Base-by-base conservation (phyloP, 1,140 invertebrate genomes). In the Aphis gossypii region DNA sequence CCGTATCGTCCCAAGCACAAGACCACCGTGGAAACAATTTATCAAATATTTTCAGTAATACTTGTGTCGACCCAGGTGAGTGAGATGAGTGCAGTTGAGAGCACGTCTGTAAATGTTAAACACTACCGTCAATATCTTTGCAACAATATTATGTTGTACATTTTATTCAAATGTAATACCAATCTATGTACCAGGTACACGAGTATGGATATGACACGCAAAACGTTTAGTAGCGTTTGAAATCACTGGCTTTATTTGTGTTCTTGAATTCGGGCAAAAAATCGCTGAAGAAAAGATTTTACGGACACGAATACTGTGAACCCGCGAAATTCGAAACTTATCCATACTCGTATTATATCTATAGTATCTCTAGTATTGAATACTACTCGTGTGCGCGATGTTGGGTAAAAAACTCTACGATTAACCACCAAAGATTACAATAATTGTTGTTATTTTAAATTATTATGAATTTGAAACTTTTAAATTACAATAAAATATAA, bases 21-120 rank as follows among this genome's bases (percentile, higher is more conserved):
- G 68, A 96, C 97, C 94, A 95, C 97, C 18, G 97, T 97, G 96
- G 97, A 98, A 95, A 96, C 96, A 88, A 95, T 97, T 86, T 99
- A 99, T 95, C 97, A 98, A 95, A 96, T 98, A 94, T 96, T 98
- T 94, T 97, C 98, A 20, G 98, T 98, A 46, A 95, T 98, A 93
- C 97, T 97, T 48, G 97, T 97, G 60, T 99, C 98, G 84, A 97
- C 98, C 95, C 98, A 99, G 97, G 98, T 98, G 94, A 94, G 92
- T 93, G 11, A 21, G 4, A 76, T n/a, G 14, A 14, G 30, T n/a
- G 60, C 60, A n/a, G 30, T n/a, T n/a, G 11, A 35, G 0, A 18
- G 1, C 14, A n/a, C 14, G 14, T 30, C 60, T 76, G n/a, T n/a
- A n/a, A 14, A n/a, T n/a, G n/a, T 76, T 30, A 76, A n/a, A 20